Evolutionary conservation across 2,797 vertebrate genomes (phyloP), one percentile per base, ranked within the genome.

Genomic region (Distichodus sexfasciatus): DNA sequence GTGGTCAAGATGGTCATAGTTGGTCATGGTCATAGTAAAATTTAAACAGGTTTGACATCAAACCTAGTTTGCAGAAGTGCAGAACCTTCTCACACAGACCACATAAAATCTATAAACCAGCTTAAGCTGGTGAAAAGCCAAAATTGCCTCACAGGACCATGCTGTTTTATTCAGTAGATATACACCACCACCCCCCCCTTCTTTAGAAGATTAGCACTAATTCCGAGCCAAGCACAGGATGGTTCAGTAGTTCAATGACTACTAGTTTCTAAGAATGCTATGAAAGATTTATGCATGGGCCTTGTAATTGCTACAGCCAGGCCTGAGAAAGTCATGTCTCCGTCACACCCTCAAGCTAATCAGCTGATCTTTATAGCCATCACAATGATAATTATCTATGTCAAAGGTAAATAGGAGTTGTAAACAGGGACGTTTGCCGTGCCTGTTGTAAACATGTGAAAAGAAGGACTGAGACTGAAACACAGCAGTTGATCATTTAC

Each of bases 361-460:
- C 70, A 60, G 28, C n/a, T 43, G 17, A 72, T 53, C 70, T 72
- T 72, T 72, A 72, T 66, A 51, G 62, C 62, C 44, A 23, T 5
- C 19, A 26, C 4, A 8, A 48, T 35, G 70, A 72, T 66, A 51
- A 36, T 21, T 40, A 66, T 66, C 70, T 53, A 19, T 65, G 43
- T 36, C 36, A 35, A 24, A 48, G 33, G 5, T 2, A 41, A 24
- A 38, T 46, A 29, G 14, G 31, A 76, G 65, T 83, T 77, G 75
- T 75, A 81, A 86, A 82, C 63, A 75, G 63, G 77, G 81, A 79
- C 78, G 78, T 84, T 83, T 77, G 80, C 62, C 54, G 19, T 31
- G 23, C 29, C 31, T 43, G 44, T 35, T 23, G 29, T 44, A 24
- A 54, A 55, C n/a, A 40, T 4, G 41, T 36, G 31, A 46, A 69